Evolutionary conservation across 1,140 invertebrate genomes (phyloP).

Genomic region (Harlomillsia oculata): DNA sequence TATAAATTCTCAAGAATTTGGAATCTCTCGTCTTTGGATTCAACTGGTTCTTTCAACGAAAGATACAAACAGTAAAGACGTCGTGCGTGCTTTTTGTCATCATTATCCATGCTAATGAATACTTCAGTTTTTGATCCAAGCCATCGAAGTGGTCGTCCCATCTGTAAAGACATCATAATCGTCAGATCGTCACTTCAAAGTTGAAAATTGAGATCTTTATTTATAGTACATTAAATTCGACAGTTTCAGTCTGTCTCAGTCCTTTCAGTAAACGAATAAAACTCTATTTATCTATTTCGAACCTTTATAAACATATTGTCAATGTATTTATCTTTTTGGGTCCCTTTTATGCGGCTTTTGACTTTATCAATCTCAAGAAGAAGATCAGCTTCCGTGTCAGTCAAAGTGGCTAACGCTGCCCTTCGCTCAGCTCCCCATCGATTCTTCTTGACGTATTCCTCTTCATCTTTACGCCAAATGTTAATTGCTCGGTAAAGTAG

Average conservation of each 20-base stretch:
- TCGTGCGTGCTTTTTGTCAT: slow-evolving; percentile 4
- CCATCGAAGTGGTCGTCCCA: slow-evolving; percentile 29
- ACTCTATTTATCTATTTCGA: too few species aligned
- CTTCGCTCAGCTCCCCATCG: slow-evolving; percentile 33
- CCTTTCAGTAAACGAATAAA: too few species aligned
- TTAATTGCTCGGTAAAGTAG: slow-evolving; percentile 32
- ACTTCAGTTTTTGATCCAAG: slow-evolving; percentile 18
- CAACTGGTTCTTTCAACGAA: slow-evolving; percentile 3
- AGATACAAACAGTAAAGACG: slow-evolving; percentile 14
- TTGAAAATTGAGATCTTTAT: neutral
- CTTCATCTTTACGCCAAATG: slow-evolving; percentile 25
- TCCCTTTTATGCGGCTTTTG: slow-evolving; percentile 18
- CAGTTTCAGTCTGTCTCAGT: too few species aligned
- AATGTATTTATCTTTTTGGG: slow-evolving; percentile 7
- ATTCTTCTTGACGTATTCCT: slow-evolving; percentile 23
- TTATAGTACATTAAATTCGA: too few species aligned
- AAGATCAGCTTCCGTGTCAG: slow-evolving; percentile 30
- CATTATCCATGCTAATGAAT: slow-evolving; percentile 26
- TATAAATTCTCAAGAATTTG: slow-evolving; percentile 10
- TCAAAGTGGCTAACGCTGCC: slow-evolving; percentile 26
- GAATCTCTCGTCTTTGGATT: slow-evolving; percentile 1
- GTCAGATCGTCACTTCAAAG: neutral
- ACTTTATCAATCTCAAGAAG: slow-evolving; percentile 27
- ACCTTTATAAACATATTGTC: slow-evolving; percentile 19
- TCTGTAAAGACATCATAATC: slow-evolving; percentile 2